phyloP scores from a whole-genome alignment of 2,113 vertebrate genomes.

The Atractosteus spatula region DNA sequence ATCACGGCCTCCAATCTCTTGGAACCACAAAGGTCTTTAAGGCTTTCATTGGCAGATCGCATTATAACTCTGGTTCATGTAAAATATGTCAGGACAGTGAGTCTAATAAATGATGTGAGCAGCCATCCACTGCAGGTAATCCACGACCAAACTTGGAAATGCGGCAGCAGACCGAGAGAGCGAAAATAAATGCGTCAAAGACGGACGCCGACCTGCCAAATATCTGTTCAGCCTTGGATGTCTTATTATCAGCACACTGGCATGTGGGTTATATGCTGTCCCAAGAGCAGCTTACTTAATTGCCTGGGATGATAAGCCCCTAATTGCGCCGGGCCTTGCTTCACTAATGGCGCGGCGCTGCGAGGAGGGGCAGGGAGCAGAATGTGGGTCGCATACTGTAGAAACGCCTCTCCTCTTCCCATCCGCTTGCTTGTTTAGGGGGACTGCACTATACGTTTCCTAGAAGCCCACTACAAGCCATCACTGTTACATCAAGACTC shows the following conservation, averaged over 20 bases:
- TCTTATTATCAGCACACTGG: conserved; percentile 37
- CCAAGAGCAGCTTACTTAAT: conserved; percentile 29
- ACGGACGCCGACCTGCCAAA: too few species aligned
- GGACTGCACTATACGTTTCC: too few species aligned
- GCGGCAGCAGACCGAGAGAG: conserved; percentile 46
- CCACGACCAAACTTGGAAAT: conserved; percentile 60
- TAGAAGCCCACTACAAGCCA: too few species aligned
- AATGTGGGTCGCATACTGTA: too few species aligned
- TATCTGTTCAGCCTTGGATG: conserved; percentile 49
- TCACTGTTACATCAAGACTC: too few species aligned
- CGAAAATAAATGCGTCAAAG: conserved; percentile 3
- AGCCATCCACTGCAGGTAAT: conserved; percentile 59
- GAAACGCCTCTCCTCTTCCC: too few species aligned
- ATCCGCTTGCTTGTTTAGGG: too few species aligned
- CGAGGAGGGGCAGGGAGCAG: too few species aligned
- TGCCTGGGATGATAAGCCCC: conserved; percentile 38
- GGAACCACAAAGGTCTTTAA: conserved; percentile 37
- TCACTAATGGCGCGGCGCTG: conserved; percentile 5
- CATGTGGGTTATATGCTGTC: conserved; percentile 34
- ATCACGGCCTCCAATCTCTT: conserved; percentile 67
- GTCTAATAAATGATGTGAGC: conserved; percentile 58
- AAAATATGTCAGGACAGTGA: conserved; percentile 43
- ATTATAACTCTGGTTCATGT: conserved; percentile 57
- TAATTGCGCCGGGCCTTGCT: conserved; percentile 31
- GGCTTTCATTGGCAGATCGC: conserved; percentile 42